phyloP scores from a whole-genome alignment of 2,888 invertebrate species.

The Cheilosia impressa region DNA sequence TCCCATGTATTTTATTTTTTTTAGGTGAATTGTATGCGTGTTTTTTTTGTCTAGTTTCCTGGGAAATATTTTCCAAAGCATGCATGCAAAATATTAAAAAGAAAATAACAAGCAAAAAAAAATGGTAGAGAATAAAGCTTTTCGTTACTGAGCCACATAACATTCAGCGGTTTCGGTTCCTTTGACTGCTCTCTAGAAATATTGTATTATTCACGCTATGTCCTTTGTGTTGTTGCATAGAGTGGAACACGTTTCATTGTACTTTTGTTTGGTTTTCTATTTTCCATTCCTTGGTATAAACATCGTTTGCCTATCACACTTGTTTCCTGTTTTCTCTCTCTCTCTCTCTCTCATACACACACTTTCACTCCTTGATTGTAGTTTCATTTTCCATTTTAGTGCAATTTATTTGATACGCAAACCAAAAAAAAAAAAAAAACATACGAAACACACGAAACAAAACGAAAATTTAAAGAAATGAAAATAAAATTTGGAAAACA shows the following conservation, averaged over 20 bases:
- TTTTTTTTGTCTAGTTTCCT: slow-evolving; percentile 21
- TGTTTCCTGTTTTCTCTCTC: slow-evolving; percentile 27
- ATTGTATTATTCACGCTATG: slow-evolving; percentile 59
- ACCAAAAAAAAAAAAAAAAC: slow-evolving; percentile 20
- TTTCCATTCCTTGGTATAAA: slow-evolving; percentile 30
- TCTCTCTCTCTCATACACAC: neutral
- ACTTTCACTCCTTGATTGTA: slow-evolving; percentile 42
- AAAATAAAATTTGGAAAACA: slow-evolving; percentile 46
- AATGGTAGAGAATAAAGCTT: slow-evolving; percentile 27
- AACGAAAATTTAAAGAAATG: slow-evolving; percentile 33
- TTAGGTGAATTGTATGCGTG: slow-evolving; percentile 36
- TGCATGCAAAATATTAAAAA: slow-evolving; percentile 40
- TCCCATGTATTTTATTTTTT: slow-evolving; percentile 36
- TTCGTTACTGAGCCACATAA: slow-evolving; percentile 47
- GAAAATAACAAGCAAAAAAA: slow-evolving; percentile 26
- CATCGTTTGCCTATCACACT: slow-evolving; percentile 47
- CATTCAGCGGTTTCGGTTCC: slow-evolving; percentile 68
- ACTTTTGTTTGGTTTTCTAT: slow-evolving; percentile 27
- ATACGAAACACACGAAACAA: slow-evolving; percentile 17
- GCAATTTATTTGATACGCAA: slow-evolving; percentile 64
- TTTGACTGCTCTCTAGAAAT: slow-evolving; percentile 58
- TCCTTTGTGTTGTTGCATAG: slow-evolving; percentile 57
- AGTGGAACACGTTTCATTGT: slow-evolving; percentile 55
- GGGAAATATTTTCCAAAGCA: slow-evolving; percentile 55
- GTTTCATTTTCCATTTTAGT: slow-evolving; percentile 66